Percentiles rank a stretch among this genome's conserved stretches.
phyloP scores from a whole-genome alignment of 1,140 invertebrate genomes.

The Aphidius ervi region DNA sequence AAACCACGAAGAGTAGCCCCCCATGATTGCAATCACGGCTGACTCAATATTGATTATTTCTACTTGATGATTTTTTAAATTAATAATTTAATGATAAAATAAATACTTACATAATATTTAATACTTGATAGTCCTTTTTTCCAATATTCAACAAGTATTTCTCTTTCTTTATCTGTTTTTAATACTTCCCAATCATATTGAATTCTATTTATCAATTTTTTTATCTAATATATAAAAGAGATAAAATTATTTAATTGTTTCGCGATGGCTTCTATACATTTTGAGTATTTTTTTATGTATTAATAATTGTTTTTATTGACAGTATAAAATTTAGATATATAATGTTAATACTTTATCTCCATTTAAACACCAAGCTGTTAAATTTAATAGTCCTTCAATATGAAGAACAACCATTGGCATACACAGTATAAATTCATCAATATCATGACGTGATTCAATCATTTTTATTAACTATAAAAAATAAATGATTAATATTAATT shows the following conservation, averaged over 20 bases:
- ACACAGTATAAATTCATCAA: slow-evolving; percentile 14
- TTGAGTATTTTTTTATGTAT: background rate
- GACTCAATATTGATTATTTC: too few species aligned
- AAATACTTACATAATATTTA: slow-evolving; percentile 9
- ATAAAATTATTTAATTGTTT: too few species aligned
- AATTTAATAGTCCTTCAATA: slow-evolving; percentile 6
- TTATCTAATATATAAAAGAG: too few species aligned
- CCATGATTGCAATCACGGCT: too few species aligned
- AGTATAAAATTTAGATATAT: background rate
- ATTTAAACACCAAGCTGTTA: slow-evolving; percentile 13
- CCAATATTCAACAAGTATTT: slow-evolving; percentile 7
- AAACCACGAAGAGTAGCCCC: too few species aligned
- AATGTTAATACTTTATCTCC: slow-evolving; percentile 12
- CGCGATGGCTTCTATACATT: background rate
- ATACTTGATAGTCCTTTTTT: slow-evolving; percentile 3
- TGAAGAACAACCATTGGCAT: slow-evolving; percentile 9
- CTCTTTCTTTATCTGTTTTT: background rate
- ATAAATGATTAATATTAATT: background rate
- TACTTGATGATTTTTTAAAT: background rate
- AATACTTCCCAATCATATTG: slow-evolving; percentile 11
- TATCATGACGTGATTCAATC: slow-evolving; percentile 10
- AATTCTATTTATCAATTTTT: slow-evolving; percentile 6
- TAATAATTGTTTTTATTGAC: background rate
- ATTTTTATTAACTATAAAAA: slow-evolving; percentile 10
- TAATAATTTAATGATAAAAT: background rate